Evolutionary conservation across 2,888 invertebrate species (phyloP).

Genomic region (Amorpha juglandis): DNA sequence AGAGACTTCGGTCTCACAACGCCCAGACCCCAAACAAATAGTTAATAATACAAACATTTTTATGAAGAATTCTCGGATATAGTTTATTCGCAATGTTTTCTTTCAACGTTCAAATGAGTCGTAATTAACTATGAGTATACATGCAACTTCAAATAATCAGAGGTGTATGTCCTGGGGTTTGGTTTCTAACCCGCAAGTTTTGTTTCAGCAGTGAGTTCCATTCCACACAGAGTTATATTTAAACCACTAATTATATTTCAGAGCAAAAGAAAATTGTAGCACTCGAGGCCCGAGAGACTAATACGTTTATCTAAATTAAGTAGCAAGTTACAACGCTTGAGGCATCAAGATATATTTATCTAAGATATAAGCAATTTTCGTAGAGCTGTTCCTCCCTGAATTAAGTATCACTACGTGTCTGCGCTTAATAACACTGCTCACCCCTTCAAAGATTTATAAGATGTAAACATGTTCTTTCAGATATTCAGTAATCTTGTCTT

Average conservation of each 20-base stretch:
- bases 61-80: too few relatives aligned
- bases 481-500: background rate
- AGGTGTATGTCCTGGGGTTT: too few relatives aligned
- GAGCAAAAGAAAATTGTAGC: background rate
- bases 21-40: too few relatives aligned
- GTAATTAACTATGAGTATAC: too few relatives aligned
- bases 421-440: slow-evolving; percentile 21
- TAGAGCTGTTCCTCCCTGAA: slow-evolving; percentile 38
- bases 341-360: slow-evolving; percentile 44
- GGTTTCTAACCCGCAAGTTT: too few relatives aligned
- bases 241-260: background rate
- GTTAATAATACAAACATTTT: too few relatives aligned
- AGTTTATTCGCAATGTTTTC: too few relatives aligned
- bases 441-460: slow-evolving; percentile 5
- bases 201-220: too few relatives aligned
- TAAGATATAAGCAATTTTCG: slow-evolving; percentile 41
- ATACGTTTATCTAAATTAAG: slow-evolving; percentile 31
- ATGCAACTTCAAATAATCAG: too few relatives aligned
- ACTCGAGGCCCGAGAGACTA: background rate
- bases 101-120: too few relatives aligned
- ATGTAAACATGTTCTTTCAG: background rate
- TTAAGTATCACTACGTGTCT: slow-evolving; percentile 42
- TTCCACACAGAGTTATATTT: too few relatives aligned
- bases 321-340: slow-evolving; percentile 39
- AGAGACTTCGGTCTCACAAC: too few relatives aligned